Evolutionary conservation across 2,797 vertebrate genomes (phyloP).

Genomic region (Phylloscopus collybita): DNA sequence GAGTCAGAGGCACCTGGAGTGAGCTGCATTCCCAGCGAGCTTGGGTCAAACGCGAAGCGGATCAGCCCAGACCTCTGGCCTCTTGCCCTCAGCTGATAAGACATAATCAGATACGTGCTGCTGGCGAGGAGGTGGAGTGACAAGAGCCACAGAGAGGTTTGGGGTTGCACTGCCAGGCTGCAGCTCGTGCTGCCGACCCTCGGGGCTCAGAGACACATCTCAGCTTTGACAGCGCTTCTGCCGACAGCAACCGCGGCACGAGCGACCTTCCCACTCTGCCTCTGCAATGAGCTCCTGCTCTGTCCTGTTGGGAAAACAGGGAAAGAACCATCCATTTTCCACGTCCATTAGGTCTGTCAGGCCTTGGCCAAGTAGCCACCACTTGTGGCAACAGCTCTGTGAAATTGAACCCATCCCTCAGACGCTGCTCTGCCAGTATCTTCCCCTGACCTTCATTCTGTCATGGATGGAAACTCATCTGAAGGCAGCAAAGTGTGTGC

Average conservation of each 20-base stretch:
- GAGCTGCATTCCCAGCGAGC: background rate
- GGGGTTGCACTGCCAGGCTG: background rate
- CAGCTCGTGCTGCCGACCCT: background rate
- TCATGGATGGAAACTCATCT: background rate
- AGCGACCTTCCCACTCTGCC: background rate
- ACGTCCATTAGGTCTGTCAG: background rate
- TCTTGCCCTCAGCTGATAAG: background rate
- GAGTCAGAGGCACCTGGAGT: constrained; percentile 16
- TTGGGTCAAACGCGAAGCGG: constrained; percentile 27
- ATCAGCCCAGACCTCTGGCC: background rate
- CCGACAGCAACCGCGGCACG: background rate
- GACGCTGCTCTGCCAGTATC: background rate
- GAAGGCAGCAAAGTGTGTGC: background rate
- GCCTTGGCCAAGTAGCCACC: background rate
- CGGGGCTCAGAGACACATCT: background rate
- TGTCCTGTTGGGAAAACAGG: background rate
- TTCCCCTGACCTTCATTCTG: background rate
- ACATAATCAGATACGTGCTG: background rate
- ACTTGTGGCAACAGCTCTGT: background rate
- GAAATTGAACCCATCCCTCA: background rate
- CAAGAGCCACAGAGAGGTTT: background rate
- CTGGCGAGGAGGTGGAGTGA: background rate
- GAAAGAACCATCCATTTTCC: background rate
- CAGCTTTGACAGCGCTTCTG: background rate
- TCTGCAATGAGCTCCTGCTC: background rate